Evolutionary conservation across 1,140 invertebrate species (phyloP).

Genomic region (Zelostemma sp.): DNA sequence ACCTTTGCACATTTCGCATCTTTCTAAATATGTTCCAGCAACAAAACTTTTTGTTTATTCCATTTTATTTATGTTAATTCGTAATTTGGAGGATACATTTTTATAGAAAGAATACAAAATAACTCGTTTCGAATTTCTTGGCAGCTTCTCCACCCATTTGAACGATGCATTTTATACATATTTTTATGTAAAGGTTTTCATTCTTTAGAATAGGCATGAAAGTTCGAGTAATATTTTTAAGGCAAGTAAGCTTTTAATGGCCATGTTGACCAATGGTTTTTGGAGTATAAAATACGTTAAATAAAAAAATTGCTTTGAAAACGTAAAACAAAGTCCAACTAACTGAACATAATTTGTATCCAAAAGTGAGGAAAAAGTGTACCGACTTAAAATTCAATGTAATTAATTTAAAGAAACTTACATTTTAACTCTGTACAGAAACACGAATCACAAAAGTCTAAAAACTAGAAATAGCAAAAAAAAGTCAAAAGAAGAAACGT

Average conservation of each 20-base stretch:
- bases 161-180: not conserved
- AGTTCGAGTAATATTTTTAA: not conserved
- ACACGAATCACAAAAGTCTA: no score
- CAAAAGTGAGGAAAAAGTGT: not conserved
- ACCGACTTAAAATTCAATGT: no score
- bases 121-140: not conserved
- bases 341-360: not conserved
- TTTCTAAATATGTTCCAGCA: conserved; percentile 24
- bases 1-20: conserved; percentile 9
- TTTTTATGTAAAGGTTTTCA: not conserved
- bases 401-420: no score
- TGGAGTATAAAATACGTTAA: not conserved
- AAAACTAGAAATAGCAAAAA: no score
- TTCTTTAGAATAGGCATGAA: no score
- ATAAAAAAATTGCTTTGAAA: not conserved
- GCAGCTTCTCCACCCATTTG: not conserved
- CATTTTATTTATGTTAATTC: conserved; percentile 19
- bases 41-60: conserved; percentile 17
- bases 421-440: no score
- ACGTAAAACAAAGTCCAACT: not conserved
- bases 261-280: not conserved
- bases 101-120: not conserved
- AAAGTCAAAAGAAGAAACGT: no score
- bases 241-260: not conserved
- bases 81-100: not conserved